Conservation (phyloP, 2,113 vertebrate genomes). For the Dolichotis patagonum region DNA sequence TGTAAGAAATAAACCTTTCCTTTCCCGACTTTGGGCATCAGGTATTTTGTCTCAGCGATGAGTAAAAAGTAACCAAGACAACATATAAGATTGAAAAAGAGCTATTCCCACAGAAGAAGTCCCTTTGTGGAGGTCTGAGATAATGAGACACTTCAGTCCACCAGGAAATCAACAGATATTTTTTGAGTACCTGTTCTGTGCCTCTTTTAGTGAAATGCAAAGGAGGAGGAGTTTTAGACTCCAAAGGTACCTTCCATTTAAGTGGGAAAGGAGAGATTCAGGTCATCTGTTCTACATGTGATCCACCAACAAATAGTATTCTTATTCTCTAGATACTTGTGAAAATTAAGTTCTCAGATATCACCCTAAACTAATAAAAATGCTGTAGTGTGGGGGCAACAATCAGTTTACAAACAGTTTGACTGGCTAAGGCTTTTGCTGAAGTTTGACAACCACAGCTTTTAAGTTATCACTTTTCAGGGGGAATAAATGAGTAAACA, state of each 20-base stretch:
- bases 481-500: background rate
- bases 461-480: slow-evolving; percentile 12
- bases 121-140: background rate
- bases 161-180: background rate
- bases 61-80: too few species aligned
- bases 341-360: background rate
- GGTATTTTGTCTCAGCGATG: too few species aligned
- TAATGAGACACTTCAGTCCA: background rate
- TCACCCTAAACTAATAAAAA: background rate
- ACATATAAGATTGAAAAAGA: background rate
- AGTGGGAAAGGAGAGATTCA: background rate
- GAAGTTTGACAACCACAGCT: background rate
- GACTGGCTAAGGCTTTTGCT: background rate
- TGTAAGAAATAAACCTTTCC: too few species aligned
- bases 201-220: background rate
- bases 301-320: background rate
- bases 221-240: background rate
- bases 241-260: background rate
- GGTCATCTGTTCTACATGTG: background rate
- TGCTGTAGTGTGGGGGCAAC: background rate
- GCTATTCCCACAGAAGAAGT: background rate
- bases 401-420: background rate
- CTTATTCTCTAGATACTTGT: background rate
- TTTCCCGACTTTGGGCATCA: too few species aligned
- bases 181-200: background rate